Evolutionary conservation across 2,797 vertebrate species (phyloP).

Genomic region (Florisuga fusca): DNA sequence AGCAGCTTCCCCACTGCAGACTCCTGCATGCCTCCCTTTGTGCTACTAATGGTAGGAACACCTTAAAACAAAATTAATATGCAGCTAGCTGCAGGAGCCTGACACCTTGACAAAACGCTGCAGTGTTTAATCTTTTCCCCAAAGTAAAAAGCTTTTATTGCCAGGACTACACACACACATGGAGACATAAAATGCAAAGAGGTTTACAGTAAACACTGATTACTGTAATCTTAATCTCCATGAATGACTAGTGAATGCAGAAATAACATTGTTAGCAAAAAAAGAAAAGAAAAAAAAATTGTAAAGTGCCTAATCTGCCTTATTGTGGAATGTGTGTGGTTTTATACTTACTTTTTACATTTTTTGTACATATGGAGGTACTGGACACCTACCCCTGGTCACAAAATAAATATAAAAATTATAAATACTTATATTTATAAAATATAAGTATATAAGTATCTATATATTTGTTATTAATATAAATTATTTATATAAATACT

Average conservation of each 20-base stretch:
- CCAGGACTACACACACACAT: neutral
- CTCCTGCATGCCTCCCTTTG: neutral
- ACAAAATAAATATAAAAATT: neutral
- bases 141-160: neutral
- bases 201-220: neutral
- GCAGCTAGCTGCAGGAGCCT: neutral
- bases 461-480: no score
- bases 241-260: neutral
- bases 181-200: conserved; percentile 13
- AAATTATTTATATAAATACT: no score
- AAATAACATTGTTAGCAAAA: neutral
- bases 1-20: neutral
- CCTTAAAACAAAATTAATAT: neutral
- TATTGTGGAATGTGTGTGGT: neutral
- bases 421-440: no score
- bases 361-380: neutral
- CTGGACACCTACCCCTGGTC: neutral
- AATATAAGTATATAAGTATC: no score
- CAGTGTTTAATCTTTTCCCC: neutral
- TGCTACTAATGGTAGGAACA: neutral
- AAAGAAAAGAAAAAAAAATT: neutral
- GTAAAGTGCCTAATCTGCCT: neutral
- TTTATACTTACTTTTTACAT: neutral
- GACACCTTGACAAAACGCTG: neutral
- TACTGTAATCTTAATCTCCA: conserved; percentile 26